These are phyloP conservation scores for Drosophila nr. perissopoda DNA, from an alignment of 2,888 invertebrate species.

Conservation along the genomic window DNA sequence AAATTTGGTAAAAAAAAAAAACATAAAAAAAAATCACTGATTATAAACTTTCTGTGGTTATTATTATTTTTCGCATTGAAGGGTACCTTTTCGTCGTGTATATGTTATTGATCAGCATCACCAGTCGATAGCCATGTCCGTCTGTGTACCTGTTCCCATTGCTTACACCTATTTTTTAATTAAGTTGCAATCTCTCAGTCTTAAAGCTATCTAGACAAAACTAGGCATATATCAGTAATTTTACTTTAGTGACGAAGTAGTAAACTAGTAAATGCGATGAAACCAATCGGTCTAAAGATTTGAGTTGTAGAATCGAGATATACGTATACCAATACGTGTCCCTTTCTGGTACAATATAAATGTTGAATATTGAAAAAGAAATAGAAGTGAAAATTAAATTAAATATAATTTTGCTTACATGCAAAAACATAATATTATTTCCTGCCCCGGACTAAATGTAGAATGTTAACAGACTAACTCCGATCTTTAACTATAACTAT, in stretches of 20 bases:
- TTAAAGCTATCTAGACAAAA: background rate
- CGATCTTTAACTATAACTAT: background rate
- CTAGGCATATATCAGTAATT: background rate
- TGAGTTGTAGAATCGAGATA: background rate
- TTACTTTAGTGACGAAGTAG: background rate
- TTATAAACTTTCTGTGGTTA: background rate
- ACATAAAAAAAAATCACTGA: background rate
- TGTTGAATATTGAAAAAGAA: background rate
- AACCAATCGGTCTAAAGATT: background rate
- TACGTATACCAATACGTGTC: background rate
- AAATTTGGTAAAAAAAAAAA: too few relatives aligned
- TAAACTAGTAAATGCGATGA: background rate
- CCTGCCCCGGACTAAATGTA: too few relatives aligned
- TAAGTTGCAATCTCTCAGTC: background rate
- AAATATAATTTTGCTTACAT: background rate
- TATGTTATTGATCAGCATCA: background rate
- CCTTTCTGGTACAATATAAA: background rate
- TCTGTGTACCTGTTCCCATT: background rate
- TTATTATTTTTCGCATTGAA: background rate
- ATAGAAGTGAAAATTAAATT: too few relatives aligned
- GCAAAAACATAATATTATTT: too few relatives aligned
- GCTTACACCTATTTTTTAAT: background rate
- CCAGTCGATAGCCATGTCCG: background rate
- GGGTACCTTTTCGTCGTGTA: background rate
- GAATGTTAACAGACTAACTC: background rate